These are phyloP conservation scores for Mylabris phalerata DNA, from an alignment of 1,140 invertebrate genomes.

Conservation along the genomic window DNA sequence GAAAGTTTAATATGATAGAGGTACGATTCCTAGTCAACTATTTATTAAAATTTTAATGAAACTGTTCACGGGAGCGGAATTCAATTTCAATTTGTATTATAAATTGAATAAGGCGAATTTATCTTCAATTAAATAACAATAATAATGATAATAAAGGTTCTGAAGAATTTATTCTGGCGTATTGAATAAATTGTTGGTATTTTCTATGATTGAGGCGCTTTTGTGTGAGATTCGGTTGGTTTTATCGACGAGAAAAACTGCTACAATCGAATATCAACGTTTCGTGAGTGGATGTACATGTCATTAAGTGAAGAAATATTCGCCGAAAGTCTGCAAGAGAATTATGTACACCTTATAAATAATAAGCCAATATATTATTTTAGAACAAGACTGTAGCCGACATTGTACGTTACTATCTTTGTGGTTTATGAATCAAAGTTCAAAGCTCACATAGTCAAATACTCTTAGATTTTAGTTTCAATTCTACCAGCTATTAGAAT, in stretches of 20 bases:
- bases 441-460: conserved; percentile 3
- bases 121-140: conserved; percentile 6
- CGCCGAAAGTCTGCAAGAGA: conserved; percentile 27
- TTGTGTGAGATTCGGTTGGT: no score
- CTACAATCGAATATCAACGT: no score
- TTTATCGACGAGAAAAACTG: no score
- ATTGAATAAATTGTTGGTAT: no score
- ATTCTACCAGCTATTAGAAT: no score
- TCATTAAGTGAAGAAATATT: no score
- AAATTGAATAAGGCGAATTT: not conserved
- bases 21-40: not conserved
- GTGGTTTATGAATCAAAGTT: conserved; percentile 25
- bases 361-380: conserved; percentile 31
- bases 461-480: not conserved
- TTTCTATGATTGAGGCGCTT: no score
- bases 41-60: conserved; percentile 15
- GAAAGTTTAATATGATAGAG: no score
- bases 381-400: conserved; percentile 30
- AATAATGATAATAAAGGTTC: no score
- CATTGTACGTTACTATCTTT: conserved; percentile 18
- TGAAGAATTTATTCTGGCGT: no score
- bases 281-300: no score
- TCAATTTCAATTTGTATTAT: no score
- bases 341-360: conserved; percentile 32
- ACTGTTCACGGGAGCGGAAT: not conserved